phyloP scores from a whole-genome alignment of 1,140 invertebrate species.

The Drosophila kurseongensis region DNA sequence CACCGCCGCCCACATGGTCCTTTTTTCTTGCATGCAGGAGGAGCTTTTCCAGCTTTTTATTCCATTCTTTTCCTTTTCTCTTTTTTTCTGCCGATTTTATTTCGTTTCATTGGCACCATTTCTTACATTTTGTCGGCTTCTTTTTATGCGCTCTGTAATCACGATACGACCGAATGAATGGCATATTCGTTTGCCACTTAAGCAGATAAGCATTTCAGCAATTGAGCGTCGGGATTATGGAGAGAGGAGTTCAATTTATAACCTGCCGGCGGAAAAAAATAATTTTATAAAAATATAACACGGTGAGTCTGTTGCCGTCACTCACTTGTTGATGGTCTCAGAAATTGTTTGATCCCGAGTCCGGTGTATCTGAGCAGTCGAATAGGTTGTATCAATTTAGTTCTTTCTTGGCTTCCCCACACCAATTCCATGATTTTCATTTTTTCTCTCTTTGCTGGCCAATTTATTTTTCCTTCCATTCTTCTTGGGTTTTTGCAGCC shows the following conservation, averaged over 20 bases:
- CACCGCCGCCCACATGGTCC: slow-evolving; percentile 32
- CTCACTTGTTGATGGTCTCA: slow-evolving; percentile 9
- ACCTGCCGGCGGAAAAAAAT: slow-evolving; percentile 17
- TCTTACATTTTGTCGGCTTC: slow-evolving; percentile 70
- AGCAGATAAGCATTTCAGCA: slow-evolving; percentile 44
- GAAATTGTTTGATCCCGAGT: background rate
- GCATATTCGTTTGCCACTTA: slow-evolving; percentile 70
- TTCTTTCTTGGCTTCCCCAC: slow-evolving; percentile 31
- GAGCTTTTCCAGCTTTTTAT: slow-evolving; percentile 25
- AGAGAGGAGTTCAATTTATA: slow-evolving; percentile 28
- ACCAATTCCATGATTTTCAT: slow-evolving; percentile 45
- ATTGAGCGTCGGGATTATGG: slow-evolving; percentile 33
- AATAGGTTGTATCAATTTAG: background rate
- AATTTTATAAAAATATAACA: slow-evolving; percentile 31
- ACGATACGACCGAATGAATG: slow-evolving; percentile 61
- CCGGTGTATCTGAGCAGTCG: slow-evolving; percentile 24
- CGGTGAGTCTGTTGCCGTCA: background rate
- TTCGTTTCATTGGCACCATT: slow-evolving; percentile 66
- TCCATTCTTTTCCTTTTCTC: slow-evolving; percentile 20
- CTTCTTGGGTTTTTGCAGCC: slow-evolving; percentile 31
- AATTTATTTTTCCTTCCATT: slow-evolving; percentile 45
- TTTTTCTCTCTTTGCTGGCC: slow-evolving; percentile 24
- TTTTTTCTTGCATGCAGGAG: slow-evolving; percentile 40
- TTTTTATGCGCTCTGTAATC: slow-evolving; percentile 56
- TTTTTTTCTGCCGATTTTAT: slow-evolving; percentile 44